Evolutionary conservation across 2,113 vertebrate species (phyloP).

Genomic region (Tenebrosternarchus preto): DNA sequence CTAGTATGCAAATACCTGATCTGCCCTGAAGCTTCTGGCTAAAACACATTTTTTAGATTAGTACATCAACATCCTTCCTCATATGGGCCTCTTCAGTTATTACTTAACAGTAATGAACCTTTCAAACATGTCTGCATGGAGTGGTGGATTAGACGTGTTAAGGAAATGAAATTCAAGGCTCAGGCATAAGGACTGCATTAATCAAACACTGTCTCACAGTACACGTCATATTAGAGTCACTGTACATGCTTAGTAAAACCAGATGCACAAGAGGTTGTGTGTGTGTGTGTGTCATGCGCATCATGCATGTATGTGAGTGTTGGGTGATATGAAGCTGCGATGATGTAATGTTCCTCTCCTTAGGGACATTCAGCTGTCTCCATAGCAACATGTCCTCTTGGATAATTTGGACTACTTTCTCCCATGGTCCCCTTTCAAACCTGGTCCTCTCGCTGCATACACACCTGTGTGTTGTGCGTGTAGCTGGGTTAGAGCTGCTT

Average conservation of each 20-base stretch:
- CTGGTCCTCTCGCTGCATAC: background rate
- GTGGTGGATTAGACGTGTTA: no score
- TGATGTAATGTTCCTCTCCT: conserved; percentile 33
- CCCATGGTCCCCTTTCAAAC: background rate
- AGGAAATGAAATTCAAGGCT: background rate
- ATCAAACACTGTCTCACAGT: background rate
- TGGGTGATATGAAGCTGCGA: background rate
- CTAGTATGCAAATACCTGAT: no score
- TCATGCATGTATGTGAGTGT: background rate
- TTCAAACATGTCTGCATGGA: no score
- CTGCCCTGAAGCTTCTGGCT: no score
- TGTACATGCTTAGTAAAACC: background rate
- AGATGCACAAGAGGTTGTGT: background rate
- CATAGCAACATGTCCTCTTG: conserved; percentile 40
- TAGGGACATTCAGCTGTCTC: conserved; percentile 32
- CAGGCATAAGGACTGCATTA: background rate
- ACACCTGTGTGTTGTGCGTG: background rate
- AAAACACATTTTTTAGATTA: no score
- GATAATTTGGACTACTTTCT: background rate
- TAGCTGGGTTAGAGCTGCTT: background rate
- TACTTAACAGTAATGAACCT: no score
- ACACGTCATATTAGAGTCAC: background rate
- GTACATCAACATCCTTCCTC: no score
- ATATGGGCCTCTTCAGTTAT: no score
- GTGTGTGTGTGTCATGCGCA: background rate